These are phyloP conservation scores for Eulemur macaco DNA, from an alignment of 2,113 vertebrate species.

Conservation along the genomic window DNA sequence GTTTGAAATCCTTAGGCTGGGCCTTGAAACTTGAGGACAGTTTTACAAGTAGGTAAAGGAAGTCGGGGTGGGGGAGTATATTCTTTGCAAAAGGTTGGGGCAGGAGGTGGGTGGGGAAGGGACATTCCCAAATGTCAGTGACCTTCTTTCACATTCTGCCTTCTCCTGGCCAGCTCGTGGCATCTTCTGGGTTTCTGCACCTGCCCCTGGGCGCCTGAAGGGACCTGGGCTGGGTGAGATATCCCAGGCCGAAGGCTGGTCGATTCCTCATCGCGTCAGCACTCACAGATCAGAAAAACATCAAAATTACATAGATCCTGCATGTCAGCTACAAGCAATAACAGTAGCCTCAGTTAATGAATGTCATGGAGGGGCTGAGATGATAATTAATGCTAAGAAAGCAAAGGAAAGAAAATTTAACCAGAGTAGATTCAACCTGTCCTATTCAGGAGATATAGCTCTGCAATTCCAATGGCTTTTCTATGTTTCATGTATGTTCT, in stretches of 20 bases:
- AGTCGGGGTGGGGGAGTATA: too few relatives aligned
- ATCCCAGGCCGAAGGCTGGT: too few relatives aligned
- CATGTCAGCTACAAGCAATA: not conserved
- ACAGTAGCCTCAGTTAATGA: not conserved
- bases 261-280: not conserved
- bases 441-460: not conserved
- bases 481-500: not conserved
- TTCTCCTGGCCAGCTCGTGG: not conserved
- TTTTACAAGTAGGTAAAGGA: not conserved
- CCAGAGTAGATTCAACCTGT: not conserved
- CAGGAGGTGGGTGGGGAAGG: not conserved
- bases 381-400: not conserved
- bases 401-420: not conserved
- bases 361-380: not conserved
- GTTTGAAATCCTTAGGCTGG: not conserved
- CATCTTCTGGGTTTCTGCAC: not conserved
- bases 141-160: not conserved
- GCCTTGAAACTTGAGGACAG: not conserved
- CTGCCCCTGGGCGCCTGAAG: not conserved
- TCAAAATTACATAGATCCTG: not conserved
- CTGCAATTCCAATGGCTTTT: not conserved
- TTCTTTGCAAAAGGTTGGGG: not conserved
- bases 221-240: not conserved
- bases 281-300: not conserved
- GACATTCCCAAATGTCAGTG: not conserved